These are phyloP conservation scores for Pristionchus maxplancki DNA, from an alignment of 2,888 invertebrate species.

Conservation along the genomic window DNA sequence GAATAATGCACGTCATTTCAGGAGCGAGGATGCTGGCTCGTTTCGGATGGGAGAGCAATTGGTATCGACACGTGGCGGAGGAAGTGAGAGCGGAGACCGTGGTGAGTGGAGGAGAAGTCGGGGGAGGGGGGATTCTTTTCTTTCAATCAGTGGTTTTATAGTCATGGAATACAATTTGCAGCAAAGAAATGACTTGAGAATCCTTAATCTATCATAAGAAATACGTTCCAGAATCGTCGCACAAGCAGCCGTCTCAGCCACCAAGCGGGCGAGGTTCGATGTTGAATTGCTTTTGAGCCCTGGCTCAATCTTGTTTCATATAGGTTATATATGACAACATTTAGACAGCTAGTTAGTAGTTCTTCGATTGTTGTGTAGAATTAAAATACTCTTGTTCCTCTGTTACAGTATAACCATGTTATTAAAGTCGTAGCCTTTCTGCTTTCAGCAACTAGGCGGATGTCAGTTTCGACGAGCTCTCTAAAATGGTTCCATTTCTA, in stretches of 20 bases:
- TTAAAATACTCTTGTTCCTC: no score
- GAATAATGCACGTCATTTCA: no score
- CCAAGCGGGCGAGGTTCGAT: neutral
- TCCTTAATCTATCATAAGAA: neutral
- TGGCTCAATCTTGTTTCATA: no score
- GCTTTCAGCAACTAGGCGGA: neutral
- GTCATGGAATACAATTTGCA: no score
- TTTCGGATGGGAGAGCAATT: conserved; percentile 72
- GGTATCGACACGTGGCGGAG: conserved; percentile 56
- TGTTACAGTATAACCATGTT: no score
- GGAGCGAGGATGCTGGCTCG: conserved; percentile 63
- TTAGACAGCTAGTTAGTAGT: no score
- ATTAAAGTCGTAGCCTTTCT: neutral
- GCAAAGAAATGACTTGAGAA: no score
- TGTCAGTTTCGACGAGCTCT: neutral
- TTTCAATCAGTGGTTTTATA: no score
- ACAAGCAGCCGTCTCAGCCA: conserved; percentile 24
- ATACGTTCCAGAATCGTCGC: neutral
- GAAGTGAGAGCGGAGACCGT: conserved; percentile 27
- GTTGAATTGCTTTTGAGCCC: no score
- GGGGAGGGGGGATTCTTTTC: neutral
- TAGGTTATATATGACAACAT: no score
- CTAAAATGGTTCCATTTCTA: neutral
- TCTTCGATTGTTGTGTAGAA: no score
- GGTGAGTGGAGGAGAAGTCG: neutral